A percentile compares a stretch with the other conserved stretches of the same genome.
These are phyloP conservation scores for Maccullochella peelii DNA, from an alignment of 2,113 vertebrate species.

Conservation along the genomic window DNA sequence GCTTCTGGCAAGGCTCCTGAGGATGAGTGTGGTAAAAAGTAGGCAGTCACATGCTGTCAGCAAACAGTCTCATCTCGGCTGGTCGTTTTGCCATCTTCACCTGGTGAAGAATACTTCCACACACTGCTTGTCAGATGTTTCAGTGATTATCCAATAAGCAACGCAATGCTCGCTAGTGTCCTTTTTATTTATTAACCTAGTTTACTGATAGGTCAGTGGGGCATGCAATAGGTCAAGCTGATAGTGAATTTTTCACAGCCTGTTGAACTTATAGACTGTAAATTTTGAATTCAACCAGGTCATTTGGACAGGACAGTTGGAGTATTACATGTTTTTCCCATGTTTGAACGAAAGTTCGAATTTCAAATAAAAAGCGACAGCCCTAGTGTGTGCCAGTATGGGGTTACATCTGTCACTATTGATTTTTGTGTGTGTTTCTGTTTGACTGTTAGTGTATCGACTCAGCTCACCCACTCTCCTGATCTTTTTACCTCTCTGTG, in stretches of 20 bases:
- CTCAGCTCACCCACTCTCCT: neutral
- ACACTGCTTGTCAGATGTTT: too few species aligned
- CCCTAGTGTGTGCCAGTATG: neutral
- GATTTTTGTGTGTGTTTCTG: neutral
- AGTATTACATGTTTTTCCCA: neutral
- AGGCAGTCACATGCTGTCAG: too few species aligned
- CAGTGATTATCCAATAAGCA: neutral
- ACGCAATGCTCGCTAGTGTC: too few species aligned
- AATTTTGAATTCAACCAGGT: neutral
- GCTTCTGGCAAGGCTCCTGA: too few species aligned
- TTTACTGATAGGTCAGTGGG: neutral
- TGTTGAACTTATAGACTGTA: neutral
- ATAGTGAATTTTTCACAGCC: too few species aligned
- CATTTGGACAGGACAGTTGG: neutral
- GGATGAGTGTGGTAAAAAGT: neutral
- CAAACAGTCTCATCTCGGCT: neutral
- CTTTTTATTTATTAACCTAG: neutral
- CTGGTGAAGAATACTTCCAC: neutral
- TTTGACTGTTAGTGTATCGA: neutral
- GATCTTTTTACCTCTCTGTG: constrained; percentile 9
- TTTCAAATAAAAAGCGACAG: neutral
- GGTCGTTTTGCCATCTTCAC: neutral
- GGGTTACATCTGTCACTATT: neutral
- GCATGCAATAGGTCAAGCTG: neutral
- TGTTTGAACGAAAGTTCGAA: neutral